Conservation (phyloP, 2,113 vertebrate species). For the Hippopotamus amphibius region DNA sequence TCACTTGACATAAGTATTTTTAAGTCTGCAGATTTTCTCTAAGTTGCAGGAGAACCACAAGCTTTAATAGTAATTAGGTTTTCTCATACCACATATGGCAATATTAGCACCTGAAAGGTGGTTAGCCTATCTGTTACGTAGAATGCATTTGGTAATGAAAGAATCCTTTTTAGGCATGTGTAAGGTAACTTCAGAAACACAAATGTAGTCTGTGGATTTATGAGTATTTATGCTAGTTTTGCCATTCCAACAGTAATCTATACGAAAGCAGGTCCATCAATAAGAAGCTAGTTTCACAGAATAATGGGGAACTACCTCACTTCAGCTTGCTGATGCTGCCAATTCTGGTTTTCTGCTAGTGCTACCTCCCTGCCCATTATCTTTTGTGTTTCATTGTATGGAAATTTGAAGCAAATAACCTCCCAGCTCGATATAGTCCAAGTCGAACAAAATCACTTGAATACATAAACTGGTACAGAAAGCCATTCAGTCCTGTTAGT, state of each 20-base stretch:
- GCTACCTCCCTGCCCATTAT: conserved; percentile 21
- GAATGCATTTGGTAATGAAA: neutral
- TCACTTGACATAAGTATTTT: neutral
- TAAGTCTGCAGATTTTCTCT: neutral
- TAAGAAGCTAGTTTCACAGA: conserved; percentile 46
- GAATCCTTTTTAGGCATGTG: neutral
- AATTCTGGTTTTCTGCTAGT: conserved; percentile 8
- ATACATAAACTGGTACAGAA: neutral
- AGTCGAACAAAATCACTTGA: conserved; percentile 6
- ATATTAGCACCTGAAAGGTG: neutral
- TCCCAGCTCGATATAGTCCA: neutral
- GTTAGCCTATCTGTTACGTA: neutral
- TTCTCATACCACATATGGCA: neutral
- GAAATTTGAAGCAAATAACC: neutral
- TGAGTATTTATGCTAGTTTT: neutral
- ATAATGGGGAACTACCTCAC: conserved; percentile 29
- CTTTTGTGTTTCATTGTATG: conserved; percentile 27
- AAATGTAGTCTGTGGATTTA: neutral
- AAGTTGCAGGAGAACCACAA: conserved; percentile 41
- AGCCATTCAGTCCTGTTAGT: neutral
- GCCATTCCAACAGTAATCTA: neutral
- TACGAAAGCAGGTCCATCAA: neutral
- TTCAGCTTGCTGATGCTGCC: conserved; percentile 22
- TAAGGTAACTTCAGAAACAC: neutral
- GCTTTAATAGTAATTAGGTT: neutral